Conservation (phyloP, 2,113 vertebrate genomes). For the Melanotaenia duboulayi region DNA sequence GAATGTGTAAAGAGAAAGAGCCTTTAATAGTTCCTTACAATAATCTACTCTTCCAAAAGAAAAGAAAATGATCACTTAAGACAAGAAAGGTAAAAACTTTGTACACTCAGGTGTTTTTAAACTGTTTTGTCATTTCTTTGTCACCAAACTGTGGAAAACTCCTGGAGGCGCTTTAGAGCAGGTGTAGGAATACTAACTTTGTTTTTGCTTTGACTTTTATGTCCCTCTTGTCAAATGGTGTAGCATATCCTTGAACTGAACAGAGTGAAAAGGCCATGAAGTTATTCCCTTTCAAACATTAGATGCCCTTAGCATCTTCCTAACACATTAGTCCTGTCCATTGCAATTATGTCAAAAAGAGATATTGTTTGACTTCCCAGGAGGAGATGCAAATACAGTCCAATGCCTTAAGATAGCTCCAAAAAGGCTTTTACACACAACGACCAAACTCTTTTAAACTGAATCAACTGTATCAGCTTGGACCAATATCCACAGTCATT, state of each 20-base stretch:
- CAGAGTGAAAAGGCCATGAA: constrained; percentile 23
- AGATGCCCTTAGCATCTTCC: constrained; percentile 32
- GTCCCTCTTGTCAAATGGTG: constrained; percentile 65
- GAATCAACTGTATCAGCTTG: not conserved
- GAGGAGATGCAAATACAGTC: constrained; percentile 49
- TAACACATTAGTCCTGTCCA: constrained; percentile 53
- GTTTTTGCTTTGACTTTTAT: constrained; percentile 46
- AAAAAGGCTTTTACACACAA: not conserved
- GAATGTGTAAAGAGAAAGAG: too few species aligned
- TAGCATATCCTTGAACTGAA: constrained; percentile 42
- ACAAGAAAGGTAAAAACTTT: constrained; percentile 14
- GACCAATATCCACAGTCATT: not conserved
- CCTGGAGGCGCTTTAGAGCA: constrained; percentile 54
- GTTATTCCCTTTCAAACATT: constrained; percentile 38
- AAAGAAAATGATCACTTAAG: not conserved
- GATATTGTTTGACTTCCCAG: constrained; percentile 14
- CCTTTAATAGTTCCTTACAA: constrained; percentile 17
- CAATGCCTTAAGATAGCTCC: constrained; percentile 5
- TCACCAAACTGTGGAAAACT: constrained; percentile 43
- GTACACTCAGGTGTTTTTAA: constrained; percentile 24
- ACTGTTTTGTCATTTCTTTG: constrained; percentile 41
- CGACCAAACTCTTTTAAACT: not conserved
- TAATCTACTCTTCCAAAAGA: constrained; percentile 18
- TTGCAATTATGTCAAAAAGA: constrained; percentile 47
- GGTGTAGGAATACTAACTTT: constrained; percentile 58